Conservation (phyloP, 1,140 invertebrate species). For the Lithobius niger region DNA sequence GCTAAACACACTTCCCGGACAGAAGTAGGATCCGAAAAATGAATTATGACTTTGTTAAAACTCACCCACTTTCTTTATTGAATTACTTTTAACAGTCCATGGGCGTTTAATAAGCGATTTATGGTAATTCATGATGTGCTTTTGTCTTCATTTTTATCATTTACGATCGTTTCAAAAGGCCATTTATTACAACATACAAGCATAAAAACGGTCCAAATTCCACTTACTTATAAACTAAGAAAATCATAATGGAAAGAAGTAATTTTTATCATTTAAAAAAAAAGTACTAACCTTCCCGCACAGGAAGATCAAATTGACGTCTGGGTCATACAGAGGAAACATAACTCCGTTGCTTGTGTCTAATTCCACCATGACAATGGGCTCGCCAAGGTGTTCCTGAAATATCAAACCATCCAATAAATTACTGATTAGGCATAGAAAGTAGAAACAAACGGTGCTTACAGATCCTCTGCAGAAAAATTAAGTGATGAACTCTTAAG, state of each 20-base stretch:
- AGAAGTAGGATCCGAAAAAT: too few relatives aligned
- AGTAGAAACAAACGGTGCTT: neutral
- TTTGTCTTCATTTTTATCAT: neutral
- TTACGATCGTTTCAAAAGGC: too few relatives aligned
- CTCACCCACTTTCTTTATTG: too few relatives aligned
- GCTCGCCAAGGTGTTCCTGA: slow-evolving; percentile 68
- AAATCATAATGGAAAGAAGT: slow-evolving; percentile 8
- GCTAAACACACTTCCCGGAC: too few relatives aligned
- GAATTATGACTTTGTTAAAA: too few relatives aligned
- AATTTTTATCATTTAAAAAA: neutral
- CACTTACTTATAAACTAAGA: neutral
- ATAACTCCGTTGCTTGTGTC: slow-evolving; percentile 96
- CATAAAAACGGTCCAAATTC: neutral
- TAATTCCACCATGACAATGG: slow-evolving; percentile 88
- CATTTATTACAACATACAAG: too few relatives aligned
- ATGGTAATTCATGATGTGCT: too few relatives aligned
- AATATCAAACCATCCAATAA: slow-evolving; percentile 32
- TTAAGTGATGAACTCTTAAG: too few relatives aligned
- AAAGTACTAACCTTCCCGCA: slow-evolving; percentile 76
- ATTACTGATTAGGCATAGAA: neutral
- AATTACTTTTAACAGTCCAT: too few relatives aligned
- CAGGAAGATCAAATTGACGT: slow-evolving; percentile 89
- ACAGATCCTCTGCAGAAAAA: too few relatives aligned
- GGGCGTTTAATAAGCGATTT: too few relatives aligned
- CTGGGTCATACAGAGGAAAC: slow-evolving; percentile 95